These are phyloP conservation scores for Betta splendens DNA, from an alignment of 2,797 vertebrate species.

Conservation along the genomic window DNA sequence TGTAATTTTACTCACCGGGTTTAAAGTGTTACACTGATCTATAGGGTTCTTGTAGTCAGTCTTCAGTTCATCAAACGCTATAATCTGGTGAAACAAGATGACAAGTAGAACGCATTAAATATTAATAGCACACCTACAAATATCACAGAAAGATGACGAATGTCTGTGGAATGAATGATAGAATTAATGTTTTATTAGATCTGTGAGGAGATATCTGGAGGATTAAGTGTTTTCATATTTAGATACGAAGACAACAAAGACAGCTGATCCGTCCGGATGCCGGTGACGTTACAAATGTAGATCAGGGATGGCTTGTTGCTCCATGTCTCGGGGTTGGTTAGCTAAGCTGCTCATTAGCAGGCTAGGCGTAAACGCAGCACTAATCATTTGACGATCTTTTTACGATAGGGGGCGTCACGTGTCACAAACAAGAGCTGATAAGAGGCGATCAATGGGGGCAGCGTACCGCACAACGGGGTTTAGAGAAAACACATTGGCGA, in stretches of 20 bases:
- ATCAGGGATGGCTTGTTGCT: conserved; percentile 11
- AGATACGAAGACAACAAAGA: neutral
- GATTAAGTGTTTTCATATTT: no score
- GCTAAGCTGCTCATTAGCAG: no score
- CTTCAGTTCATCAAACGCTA: conserved; percentile 99
- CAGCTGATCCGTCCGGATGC: neutral
- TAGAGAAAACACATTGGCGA: accelerated
- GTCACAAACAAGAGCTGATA: accelerated
- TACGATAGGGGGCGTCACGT: accelerated
- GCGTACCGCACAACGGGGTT: accelerated
- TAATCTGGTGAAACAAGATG: conserved; percentile 84
- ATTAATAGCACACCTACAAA: no score
- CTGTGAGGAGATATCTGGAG: no score
- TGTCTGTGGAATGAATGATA: no score
- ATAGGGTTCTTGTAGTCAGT: conserved; percentile 99
- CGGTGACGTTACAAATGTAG: neutral
- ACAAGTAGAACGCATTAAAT: no score
- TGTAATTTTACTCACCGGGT: conserved; percentile 89
- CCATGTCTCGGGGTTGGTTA: neutral
- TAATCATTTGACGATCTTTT: neutral
- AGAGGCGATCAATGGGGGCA: accelerated
- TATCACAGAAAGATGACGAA: no score
- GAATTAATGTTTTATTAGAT: no score
- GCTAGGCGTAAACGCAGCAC: neutral
- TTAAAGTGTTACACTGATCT: conserved; percentile 99